Evolutionary conservation across 2,113 vertebrate genomes (phyloP), one percentile per base, ranked within the genome.

Genomic region (Camelus dromedarius): DNA sequence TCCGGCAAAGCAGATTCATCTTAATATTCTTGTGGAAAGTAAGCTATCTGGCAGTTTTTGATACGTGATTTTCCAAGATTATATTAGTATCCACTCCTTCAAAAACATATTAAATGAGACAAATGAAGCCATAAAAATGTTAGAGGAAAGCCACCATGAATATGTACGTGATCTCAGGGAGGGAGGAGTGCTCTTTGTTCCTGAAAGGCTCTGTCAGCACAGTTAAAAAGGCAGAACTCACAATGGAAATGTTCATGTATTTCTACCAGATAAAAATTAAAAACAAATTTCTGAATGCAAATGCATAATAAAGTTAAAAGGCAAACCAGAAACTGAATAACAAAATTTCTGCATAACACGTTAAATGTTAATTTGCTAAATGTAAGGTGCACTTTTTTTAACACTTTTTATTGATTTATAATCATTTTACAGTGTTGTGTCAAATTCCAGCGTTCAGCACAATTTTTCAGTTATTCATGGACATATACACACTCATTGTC

Each of bases 1-100:
- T 62, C 42, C 8, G 26, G 5, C 16, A 62, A 86, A 94, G 8
- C 15, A 85, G 20, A 42, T 60, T 92, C 24, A 83, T 60, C 28
- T 77, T 75, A 46, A 26, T 46, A 22, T 66, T 96, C 67, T 89
- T 88, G 93, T 48, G 58, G 54, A 67, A 94, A 97, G 42, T 22
- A 93, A 83, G n/a, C 19, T 58, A 35, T 52, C 38, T 77, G 38
- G 35, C 5, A 69, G 70, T 56, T 70, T 83, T 81, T 75, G 56
- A 42, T 64, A 66, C n/a, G 19, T 60, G 54, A 66, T 89, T 96
- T 95, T 24, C 30, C n/a, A 93, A 92, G 50, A 66, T 89, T 77
- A 38, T 89, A 28, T 72, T 79, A 83, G 52, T 77, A 88, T 75
- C 32, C 54, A 48, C 9, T 69, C 8, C 64, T 97, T 91, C 28